These are phyloP conservation scores for Phalanger gymnotis DNA, from an alignment of 2,797 vertebrate genomes.

Conservation along the genomic window DNA sequence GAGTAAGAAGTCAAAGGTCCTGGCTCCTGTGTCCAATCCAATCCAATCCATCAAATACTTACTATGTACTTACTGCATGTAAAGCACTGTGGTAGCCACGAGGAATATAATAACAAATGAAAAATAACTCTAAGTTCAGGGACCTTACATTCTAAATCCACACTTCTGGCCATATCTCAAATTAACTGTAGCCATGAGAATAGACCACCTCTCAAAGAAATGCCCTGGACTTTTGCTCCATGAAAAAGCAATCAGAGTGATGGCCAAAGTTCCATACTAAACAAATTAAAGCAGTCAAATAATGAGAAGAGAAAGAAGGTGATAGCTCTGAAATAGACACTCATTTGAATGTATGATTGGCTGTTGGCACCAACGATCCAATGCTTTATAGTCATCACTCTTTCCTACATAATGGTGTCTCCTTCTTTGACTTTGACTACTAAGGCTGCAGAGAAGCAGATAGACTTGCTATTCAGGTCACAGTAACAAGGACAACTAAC, in stretches of 20 bases:
- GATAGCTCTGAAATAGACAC: neutral
- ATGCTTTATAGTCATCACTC: neutral
- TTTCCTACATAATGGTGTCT: neutral
- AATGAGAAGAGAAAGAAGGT: neutral
- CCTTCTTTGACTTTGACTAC: neutral
- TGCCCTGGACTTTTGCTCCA: neutral
- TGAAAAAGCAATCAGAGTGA: neutral
- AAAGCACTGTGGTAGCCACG: neutral
- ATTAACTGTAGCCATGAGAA: neutral
- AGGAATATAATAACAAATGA: neutral
- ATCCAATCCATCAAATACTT: neutral
- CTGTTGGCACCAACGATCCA: neutral
- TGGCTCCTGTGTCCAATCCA: too few species aligned
- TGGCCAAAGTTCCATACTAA: neutral
- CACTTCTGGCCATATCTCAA: neutral
- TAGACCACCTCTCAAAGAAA: neutral
- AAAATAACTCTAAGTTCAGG: neutral
- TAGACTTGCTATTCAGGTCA: neutral
- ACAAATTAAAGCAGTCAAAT: neutral
- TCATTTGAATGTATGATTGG: neutral
- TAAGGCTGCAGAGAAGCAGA: neutral
- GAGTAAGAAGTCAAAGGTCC: too few species aligned
- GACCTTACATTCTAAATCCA: neutral
- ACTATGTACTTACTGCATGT: neutral
- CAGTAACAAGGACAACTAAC: neutral